These are phyloP conservation scores for Drosophila busckii DNA, from an alignment of 1,140 invertebrate species.

Conservation along the genomic window DNA sequence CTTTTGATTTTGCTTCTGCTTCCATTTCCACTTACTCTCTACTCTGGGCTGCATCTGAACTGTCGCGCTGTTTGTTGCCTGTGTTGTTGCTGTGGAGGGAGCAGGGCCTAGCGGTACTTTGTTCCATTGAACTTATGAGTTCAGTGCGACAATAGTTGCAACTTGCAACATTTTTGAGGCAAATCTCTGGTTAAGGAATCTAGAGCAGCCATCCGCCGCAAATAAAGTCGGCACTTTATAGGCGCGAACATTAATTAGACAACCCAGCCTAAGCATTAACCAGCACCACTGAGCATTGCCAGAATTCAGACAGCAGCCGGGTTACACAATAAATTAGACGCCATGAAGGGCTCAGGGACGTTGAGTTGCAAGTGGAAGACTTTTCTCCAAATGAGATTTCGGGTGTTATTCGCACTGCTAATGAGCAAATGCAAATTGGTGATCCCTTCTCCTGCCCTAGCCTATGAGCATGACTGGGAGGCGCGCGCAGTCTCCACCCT, in stretches of 20 bases:
- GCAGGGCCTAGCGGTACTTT: conserved; percentile 43
- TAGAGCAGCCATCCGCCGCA: conserved; percentile 50
- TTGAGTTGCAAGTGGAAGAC: conserved; percentile 1
- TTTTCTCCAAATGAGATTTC: conserved; percentile 2
- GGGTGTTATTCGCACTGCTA: conserved; percentile 22
- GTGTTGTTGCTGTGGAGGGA: not conserved
- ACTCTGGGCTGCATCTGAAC: conserved; percentile 8
- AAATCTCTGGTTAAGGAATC: conserved; percentile 28
- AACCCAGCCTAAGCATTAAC: conserved; percentile 13
- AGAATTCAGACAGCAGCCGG: conserved; percentile 13
- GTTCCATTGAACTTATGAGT: conserved; percentile 59
- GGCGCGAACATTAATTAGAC: conserved; percentile 72
- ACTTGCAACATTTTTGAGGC: conserved; percentile 45
- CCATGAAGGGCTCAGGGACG: conserved; percentile 28
- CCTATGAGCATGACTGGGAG: not conserved
- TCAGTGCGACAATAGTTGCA: conserved; percentile 6
- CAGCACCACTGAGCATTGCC: conserved; percentile 12
- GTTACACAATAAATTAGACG: conserved; percentile 59
- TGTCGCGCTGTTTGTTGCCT: conserved; percentile 45
- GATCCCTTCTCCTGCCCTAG: not conserved
- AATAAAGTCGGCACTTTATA: conserved; percentile 62
- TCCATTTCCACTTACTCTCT: conserved; percentile 34
- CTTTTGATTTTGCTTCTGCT: conserved; percentile 63
- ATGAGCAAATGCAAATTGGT: conserved; percentile 26
- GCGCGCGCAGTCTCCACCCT: conserved; percentile 20